A percentile compares a stretch with the other conserved stretches of the same genome.
These are phyloP conservation scores for Reinhardtius hippoglossoides DNA, from an alignment of 2,113 vertebrate species.

Conservation along the genomic window DNA sequence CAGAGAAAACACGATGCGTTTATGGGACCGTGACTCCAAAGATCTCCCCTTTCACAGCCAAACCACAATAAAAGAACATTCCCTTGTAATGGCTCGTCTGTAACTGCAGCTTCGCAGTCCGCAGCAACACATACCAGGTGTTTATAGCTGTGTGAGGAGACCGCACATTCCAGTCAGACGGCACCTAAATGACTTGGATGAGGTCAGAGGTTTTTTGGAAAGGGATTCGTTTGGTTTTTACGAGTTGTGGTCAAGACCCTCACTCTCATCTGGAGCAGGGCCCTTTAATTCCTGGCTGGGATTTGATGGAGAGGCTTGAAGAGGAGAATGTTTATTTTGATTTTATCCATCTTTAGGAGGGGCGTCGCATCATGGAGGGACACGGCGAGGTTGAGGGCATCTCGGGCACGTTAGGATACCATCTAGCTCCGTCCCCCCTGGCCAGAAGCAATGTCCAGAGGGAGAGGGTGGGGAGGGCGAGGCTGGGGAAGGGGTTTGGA, in stretches of 20 bases:
- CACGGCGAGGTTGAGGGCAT: constrained; percentile 9
- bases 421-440: background rate
- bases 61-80: constrained; percentile 62
- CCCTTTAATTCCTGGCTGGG: constrained; percentile 38
- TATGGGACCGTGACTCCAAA: constrained; percentile 17
- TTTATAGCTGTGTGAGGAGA: constrained; percentile 59
- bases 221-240: constrained; percentile 58
- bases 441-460: constrained; percentile 3
- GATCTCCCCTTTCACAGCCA: constrained; percentile 38
- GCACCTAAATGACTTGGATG: constrained; percentile 61
- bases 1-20: constrained; percentile 37
- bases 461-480: background rate
- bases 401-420: background rate
- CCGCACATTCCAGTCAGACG: constrained; percentile 65
- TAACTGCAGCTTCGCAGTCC: constrained; percentile 33
- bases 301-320: constrained; percentile 9
- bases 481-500: constrained; percentile 32
- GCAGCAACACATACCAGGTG: constrained; percentile 64
- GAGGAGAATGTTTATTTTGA: constrained; percentile 9
- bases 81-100: constrained; percentile 30
- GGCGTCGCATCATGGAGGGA: background rate
- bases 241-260: constrained; percentile 62
- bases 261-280: constrained; percentile 46
- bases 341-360: background rate
- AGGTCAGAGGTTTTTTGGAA: constrained; percentile 44